phyloP scores from a whole-genome alignment of 2,797 vertebrate genomes.

The Gobio occitaniae region DNA sequence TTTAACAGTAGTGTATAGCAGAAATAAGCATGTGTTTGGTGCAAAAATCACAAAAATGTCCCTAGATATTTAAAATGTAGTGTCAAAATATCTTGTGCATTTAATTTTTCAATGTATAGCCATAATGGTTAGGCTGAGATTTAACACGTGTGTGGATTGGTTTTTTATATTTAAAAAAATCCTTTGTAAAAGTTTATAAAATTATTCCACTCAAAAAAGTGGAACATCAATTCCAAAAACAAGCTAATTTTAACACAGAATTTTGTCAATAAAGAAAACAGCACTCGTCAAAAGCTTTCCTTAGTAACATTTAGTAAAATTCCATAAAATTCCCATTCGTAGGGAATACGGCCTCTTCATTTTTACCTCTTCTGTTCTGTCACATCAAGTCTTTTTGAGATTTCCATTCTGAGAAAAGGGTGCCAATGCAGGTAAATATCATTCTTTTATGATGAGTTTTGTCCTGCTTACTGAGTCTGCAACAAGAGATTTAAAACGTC shows the following conservation, averaged over 20 bases:
- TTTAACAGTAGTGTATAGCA: background rate
- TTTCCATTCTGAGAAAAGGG: background rate
- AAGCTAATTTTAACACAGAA: background rate
- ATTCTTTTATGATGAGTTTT: background rate
- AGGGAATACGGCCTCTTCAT: background rate
- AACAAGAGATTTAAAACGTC: background rate
- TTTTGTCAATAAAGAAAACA: background rate
- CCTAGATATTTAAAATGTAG: background rate
- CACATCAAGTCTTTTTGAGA: constrained; percentile 30
- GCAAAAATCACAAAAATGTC: background rate
- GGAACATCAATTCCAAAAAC: background rate
- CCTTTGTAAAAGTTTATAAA: background rate
- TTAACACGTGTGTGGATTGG: background rate
- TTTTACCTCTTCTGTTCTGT: constrained; percentile 20
- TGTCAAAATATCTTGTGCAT: background rate
- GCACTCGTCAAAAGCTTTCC: background rate
- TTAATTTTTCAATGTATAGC: background rate
- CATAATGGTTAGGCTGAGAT: background rate
- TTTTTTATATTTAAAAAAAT: background rate
- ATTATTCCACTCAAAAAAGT: background rate
- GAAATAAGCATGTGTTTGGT: background rate
- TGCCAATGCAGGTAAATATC: background rate
- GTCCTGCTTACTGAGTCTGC: background rate
- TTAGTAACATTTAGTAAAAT: background rate
- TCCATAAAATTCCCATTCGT: background rate